Conservation (phyloP, 2,888 invertebrate genomes). For the Coecobrya sp. region DNA sequence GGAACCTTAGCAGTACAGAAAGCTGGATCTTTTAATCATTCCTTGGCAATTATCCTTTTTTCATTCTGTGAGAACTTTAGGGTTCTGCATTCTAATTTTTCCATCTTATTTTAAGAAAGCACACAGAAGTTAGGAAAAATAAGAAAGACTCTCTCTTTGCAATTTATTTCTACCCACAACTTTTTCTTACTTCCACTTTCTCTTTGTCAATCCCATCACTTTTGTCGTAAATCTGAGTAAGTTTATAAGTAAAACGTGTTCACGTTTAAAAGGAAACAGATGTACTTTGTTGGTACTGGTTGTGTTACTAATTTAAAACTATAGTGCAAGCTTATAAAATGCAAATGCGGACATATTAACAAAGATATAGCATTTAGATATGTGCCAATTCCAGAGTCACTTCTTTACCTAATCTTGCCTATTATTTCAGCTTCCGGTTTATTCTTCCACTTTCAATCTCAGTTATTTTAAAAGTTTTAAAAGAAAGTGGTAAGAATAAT, state of each 20-base stretch:
- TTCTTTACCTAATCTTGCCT: neutral
- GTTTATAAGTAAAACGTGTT: constrained; percentile 8
- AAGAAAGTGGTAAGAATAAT: neutral
- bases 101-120: neutral
- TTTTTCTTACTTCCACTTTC: neutral
- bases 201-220: constrained; percentile 16
- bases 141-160: constrained; percentile 4
- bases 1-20: too few relatives aligned
- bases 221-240: constrained; percentile 17
- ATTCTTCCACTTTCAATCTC: neutral
- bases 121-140: neutral
- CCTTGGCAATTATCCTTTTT: too few relatives aligned
- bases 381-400: neutral
- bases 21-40: too few relatives aligned
- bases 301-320: neutral
- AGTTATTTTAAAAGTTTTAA: neutral
- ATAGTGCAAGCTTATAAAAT: neutral
- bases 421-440: neutral
- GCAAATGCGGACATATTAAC: neutral
- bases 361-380: too few relatives aligned
- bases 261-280: neutral
- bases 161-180: neutral
- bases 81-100: neutral
- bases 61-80: too few relatives aligned
- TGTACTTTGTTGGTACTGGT: neutral